Conservation (phyloP, 92 coral and sea anemone species). For the Porites rus region DNA sequence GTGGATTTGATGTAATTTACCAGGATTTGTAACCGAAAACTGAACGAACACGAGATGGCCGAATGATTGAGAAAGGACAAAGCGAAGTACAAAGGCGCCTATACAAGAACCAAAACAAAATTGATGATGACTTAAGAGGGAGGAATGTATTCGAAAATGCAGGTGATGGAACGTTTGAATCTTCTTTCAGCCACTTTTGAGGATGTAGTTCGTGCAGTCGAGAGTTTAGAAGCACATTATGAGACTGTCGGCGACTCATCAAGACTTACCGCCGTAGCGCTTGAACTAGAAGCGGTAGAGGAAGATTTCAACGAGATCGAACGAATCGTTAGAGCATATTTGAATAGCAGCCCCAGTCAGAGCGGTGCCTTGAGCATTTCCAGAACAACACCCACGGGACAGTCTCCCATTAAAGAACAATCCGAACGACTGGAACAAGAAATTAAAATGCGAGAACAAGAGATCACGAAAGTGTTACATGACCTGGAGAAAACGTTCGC, state of each 20-base stretch:
- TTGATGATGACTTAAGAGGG: conserved; percentile 39
- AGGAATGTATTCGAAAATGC: conserved; percentile 33
- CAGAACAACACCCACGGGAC: neutral
- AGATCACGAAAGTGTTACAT: conserved; percentile 7
- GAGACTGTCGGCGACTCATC: conserved; percentile 1
- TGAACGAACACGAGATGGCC: neutral
- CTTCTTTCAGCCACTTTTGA: conserved; percentile 5
- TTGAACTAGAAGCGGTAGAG: conserved; percentile 25
- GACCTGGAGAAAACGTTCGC: conserved; percentile 20
- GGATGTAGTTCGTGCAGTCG: conserved; percentile 27
- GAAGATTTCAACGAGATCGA: conserved; percentile 33
- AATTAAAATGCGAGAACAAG: conserved; percentile 15
- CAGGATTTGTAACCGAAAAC: too few species aligned
- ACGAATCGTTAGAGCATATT: conserved; percentile 7
- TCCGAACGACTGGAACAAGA: conserved; percentile 25
- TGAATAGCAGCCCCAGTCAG: too few species aligned
- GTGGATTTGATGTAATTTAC: neutral
- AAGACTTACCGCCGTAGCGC: conserved; percentile 16
- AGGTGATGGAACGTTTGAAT: conserved; percentile 29
- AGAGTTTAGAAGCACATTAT: conserved; percentile 18
- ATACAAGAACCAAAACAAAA: conserved; percentile 36
- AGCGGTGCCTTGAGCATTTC: neutral
- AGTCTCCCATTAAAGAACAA: conserved; percentile 17
- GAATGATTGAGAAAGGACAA: conserved; percentile 31
- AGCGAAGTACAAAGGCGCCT: conserved; percentile 28